Evolutionary conservation across 92 coral and sea anemone species (phyloP), one percentile per base, ranked within the genome.

Genomic region (Anthopleura xanthogrammica): DNA sequence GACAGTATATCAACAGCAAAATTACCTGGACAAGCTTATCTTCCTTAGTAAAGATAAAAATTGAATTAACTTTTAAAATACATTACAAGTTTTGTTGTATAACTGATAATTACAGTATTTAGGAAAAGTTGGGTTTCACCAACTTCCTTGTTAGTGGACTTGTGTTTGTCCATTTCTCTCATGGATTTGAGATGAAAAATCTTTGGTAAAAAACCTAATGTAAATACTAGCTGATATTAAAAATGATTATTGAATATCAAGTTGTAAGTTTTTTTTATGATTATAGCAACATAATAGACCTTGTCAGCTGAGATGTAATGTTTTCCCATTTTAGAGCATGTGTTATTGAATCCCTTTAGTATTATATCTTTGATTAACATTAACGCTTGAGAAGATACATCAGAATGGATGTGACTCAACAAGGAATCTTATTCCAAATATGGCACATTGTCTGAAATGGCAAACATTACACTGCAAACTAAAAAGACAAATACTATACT

Each of bases 21-120:
- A 77, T 78, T 85, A 70, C 92, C 92, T 23, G 92, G 92, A 22
- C 80, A 82, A 60, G 77, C 82, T 9, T 89, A 71, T 48, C 10
- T 80, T 0, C 89, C 92, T 23, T 78, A 89, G 48, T 56, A 76
- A 3, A 52, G 23, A 74, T 3, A 3, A 40, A 23, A 19, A n/a
- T 71, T 22, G 20, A 10, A 9, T 71, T 71, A 19, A 39, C 12
- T 12, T 20, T 12, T 68, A 68, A 40, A 36, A 16, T 40, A 72
- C 50, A 46, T 5, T 46, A 46, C 50, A 46, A 2, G 50, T 36
- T 39, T 39, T 71, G 2, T 72, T 72, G 19, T 5, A 36, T 7
- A 12, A 72, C 36, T 50, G 16, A 72, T 7, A 42, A 20, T 42
- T 5, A 16, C 77, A 72, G 23, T 12, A 70, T 72, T 39, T 22